These are phyloP conservation scores for Drosophila parvula DNA, from an alignment of 1,140 invertebrate genomes.

Conservation along the genomic window DNA sequence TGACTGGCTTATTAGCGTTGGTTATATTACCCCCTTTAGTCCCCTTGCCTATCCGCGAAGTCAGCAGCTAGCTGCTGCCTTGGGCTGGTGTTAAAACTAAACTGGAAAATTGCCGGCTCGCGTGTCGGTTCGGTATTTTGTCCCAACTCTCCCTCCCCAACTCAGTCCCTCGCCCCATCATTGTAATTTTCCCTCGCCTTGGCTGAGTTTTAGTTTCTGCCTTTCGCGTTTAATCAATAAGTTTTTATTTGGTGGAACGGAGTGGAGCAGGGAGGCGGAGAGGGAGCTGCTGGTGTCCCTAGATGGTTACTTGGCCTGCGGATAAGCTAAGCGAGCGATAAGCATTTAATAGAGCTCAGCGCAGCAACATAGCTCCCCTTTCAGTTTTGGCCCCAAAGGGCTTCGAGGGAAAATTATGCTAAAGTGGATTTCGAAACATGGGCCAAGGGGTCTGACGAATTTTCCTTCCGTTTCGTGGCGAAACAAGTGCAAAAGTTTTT, in stretches of 20 bases:
- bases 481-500: conserved; percentile 52
- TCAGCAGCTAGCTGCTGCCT: conserved; percentile 50
- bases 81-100: conserved; percentile 76
- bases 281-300: neutral
- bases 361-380: conserved; percentile 26
- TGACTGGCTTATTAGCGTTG: conserved; percentile 73
- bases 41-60: conserved; percentile 7
- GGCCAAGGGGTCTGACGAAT: conserved; percentile 57
- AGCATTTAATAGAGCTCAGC: conserved; percentile 71
- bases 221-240: conserved; percentile 77
- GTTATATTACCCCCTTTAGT: conserved; percentile 3
- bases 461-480: conserved; percentile 33
- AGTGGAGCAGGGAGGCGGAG: neutral
- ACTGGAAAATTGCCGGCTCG: conserved; percentile 80
- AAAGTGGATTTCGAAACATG: conserved; percentile 74
- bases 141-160: conserved; percentile 14
- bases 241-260: conserved; percentile 42
- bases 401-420: conserved; percentile 62
- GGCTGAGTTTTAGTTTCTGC: conserved; percentile 32
- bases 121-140: conserved; percentile 71
- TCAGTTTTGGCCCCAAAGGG: conserved; percentile 40
- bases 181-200: conserved; percentile 24
- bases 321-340: conserved; percentile 61
- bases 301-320: conserved; percentile 27
- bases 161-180: neutral